phyloP scores from a whole-genome alignment of 1,140 invertebrate species.

The Saxidomus purpurata region DNA sequence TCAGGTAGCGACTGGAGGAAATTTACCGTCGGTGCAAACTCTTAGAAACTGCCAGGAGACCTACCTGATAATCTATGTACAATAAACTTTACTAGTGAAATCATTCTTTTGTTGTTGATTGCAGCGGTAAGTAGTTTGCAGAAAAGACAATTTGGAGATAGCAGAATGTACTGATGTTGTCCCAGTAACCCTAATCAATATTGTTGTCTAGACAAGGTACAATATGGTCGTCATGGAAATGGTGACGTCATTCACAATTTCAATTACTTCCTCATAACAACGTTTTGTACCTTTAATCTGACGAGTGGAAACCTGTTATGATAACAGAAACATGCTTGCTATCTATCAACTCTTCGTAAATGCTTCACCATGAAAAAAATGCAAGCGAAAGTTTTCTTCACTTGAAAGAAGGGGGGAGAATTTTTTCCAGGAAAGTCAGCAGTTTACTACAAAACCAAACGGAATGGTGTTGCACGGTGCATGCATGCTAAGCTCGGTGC shows the following conservation, averaged over 20 bases:
- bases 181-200: constrained; percentile 33
- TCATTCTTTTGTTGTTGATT: constrained; percentile 10
- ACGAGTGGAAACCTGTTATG: constrained; percentile 45
- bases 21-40: too few relatives aligned
- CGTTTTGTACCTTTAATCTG: constrained; percentile 40
- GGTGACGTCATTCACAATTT: constrained; percentile 59
- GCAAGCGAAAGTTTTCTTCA: background rate
- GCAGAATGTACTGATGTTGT: constrained; percentile 16
- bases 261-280: constrained; percentile 66
- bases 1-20: too few relatives aligned
- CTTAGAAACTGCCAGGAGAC: too few relatives aligned
- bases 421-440: background rate
- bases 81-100: too few relatives aligned
- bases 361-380: constrained; percentile 35
- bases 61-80: too few relatives aligned
- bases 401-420: background rate
- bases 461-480: background rate
- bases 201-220: constrained; percentile 48
- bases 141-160: background rate
- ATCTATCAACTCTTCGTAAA: constrained; percentile 32
- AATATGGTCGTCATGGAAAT: constrained; percentile 39
- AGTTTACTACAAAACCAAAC: background rate
- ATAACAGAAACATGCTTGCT: constrained; percentile 38
- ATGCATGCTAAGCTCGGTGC: background rate
- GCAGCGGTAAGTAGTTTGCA: background rate